Evolutionary conservation across 1,140 invertebrate species (phyloP).

Genomic region (Drosophila sp.): DNA sequence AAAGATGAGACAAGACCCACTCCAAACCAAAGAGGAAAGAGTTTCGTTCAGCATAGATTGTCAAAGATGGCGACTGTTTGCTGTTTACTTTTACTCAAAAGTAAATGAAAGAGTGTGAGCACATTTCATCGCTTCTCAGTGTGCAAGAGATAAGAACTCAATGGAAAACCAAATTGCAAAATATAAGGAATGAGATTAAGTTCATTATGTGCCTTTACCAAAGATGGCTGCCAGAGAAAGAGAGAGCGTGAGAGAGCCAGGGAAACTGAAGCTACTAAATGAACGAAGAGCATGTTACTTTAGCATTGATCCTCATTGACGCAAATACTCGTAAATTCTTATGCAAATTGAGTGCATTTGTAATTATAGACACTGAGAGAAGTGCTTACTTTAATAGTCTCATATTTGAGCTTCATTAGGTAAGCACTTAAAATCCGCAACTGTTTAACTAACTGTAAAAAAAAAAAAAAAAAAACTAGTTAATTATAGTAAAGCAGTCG

Average conservation of each 20-base stretch:
- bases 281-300: not conserved
- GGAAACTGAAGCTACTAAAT: not conserved
- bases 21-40: not conserved
- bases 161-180: not conserved
- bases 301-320: slow-evolving; percentile 15
- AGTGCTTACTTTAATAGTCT: slow-evolving; percentile 21
- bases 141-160: slow-evolving; percentile 10
- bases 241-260: not conserved
- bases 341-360: slow-evolving; percentile 30
- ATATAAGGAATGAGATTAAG: not conserved
- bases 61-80: no score
- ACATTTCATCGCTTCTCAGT: slow-evolving; percentile 1
- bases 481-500: slow-evolving; percentile 35
- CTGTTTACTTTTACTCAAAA: no score
- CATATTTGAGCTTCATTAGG: slow-evolving; percentile 42
- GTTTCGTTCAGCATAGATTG: no score
- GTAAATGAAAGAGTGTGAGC: not conserved
- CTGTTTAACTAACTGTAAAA: slow-evolving; percentile 8
- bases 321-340: not conserved
- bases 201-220: not conserved
- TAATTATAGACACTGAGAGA: slow-evolving; percentile 17
- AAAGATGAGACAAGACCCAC: not conserved
- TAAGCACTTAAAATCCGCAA: slow-evolving; percentile 26
- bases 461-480: slow-evolving; percentile 9
- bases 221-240: not conserved